Conservation (phyloP, 2,797 vertebrate genomes). For the Eurystomus glaucurus region DNA sequence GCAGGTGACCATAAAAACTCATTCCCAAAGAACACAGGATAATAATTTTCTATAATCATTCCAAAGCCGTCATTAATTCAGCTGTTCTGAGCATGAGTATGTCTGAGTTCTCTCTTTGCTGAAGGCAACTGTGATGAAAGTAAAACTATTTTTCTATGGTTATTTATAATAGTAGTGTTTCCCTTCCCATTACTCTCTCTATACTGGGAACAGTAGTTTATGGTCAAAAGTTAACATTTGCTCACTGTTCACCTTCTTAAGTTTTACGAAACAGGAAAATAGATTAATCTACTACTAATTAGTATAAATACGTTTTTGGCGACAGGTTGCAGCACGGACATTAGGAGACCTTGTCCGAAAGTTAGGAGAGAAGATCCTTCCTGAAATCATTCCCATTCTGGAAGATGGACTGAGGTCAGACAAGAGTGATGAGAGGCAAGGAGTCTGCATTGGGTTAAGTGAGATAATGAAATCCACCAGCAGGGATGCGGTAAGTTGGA, state of each 20-base stretch:
- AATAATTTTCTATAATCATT: not conserved
- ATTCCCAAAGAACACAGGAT: not conserved
- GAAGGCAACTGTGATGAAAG: not conserved
- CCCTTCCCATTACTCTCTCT: not conserved
- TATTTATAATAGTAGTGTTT: not conserved
- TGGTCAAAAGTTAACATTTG: not conserved
- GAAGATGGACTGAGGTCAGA: slow-evolving; percentile 95
- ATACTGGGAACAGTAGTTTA: not conserved
- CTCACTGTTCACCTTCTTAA: not conserved
- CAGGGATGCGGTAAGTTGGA: slow-evolving; percentile 91
- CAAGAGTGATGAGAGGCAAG: slow-evolving; percentile 97
- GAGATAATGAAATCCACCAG: slow-evolving; percentile 99
- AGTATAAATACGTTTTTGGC: not conserved
- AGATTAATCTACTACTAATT: not conserved
- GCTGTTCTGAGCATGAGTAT: not conserved
- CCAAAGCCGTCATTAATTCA: not conserved
- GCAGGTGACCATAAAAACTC: not conserved
- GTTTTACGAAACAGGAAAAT: not conserved
- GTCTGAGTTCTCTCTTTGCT: not conserved
- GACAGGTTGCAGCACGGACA: slow-evolving; percentile 95
- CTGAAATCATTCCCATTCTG: slow-evolving; percentile 98
- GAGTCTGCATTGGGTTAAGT: slow-evolving; percentile 96
- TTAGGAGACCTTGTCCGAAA: slow-evolving; percentile 97
- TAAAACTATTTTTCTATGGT: not conserved
- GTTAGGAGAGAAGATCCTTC: slow-evolving; percentile 97